Conservation (phyloP, 2,797 vertebrate genomes). For the Hirundo rustica region DNA sequence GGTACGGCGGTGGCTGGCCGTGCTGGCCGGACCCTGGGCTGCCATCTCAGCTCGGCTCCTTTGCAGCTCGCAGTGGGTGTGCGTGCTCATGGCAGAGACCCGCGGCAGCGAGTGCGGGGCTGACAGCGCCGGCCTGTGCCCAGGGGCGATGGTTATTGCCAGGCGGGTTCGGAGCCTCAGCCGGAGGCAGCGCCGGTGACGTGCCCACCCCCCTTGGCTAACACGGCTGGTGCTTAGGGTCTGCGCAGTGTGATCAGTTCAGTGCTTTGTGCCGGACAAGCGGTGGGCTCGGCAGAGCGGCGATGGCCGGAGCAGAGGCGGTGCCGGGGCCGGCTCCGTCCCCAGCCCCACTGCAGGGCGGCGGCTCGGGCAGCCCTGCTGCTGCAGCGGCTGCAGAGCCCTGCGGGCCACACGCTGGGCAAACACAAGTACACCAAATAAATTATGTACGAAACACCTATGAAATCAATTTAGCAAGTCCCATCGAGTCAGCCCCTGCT, state of each 20-base stretch:
- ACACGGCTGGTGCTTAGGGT: neutral
- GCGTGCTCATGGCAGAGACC: no score
- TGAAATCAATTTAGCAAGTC: neutral
- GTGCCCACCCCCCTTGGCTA: neutral
- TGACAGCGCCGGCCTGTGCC: neutral
- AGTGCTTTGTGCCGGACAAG: neutral
- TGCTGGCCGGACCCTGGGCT: neutral
- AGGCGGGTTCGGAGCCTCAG: neutral
- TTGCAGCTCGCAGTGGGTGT: accelerated
- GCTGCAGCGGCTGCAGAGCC: no score
- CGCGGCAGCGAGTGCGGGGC: accelerated
- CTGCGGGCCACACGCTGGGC: neutral
- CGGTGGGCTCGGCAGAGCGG: accelerated
- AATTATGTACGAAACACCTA: neutral
- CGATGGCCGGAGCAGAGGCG: neutral
- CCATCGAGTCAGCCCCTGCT: neutral
- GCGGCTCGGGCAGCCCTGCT: neutral
- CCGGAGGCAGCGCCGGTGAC: neutral
- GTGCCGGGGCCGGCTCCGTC: neutral
- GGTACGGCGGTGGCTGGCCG: accelerated
- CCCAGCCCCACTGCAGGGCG: accelerated
- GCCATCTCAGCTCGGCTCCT: accelerated
- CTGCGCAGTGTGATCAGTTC: accelerated
- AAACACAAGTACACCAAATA: neutral
- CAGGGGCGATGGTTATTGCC: neutral